Base-by-base conservation (phyloP, 1,140 invertebrate species). In the Pinna nobilis region DNA sequence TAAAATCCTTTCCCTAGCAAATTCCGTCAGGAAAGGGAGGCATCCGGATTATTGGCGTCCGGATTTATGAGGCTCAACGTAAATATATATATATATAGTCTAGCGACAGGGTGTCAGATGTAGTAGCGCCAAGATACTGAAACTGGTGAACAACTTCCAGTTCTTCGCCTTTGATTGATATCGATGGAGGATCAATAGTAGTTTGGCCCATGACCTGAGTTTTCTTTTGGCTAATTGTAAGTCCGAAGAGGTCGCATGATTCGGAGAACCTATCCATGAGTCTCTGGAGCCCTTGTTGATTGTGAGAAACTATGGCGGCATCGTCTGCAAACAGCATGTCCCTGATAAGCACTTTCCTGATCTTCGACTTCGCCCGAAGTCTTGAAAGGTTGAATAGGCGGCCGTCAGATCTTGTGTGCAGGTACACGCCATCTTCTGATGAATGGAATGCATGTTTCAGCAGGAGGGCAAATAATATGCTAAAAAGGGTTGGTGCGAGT, bases 211-310 rank as follows among this genome's bases (percentile, higher is more conserved):
- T 41, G n/a, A 71, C 30, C n/a, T n/a, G n/a, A n/a, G n/a, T n/a
- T n/a, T n/a, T n/a, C 69, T 81, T 76, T 51, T 51, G 50, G 59
- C 73, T 79, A 39, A 51, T 80, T 20, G 33, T 76, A 57, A 23
- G 61, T 20, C 75, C 37, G 57, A 77, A 80, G 4, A 57, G 35
- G 3, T 75, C 18, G 67, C 78, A 80, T 3, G 76, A 50, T n/a
- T 66, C 3, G 2, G 66, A 67, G 60, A 78, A 78, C 32, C 25
- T 57, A 63, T 78, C 67, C 65, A 74, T 66, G 9, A 70, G 50
- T 28, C 60, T 49, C 44, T 78, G 76, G 33, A 78, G 66, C 18
- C 57, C 55, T 67, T 60, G 20, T 39, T 77, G 13, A n/a, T 3
- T 20, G 49, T 73, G 63, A 33, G 60, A 39, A 13, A 60, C 64